Evolutionary conservation across 2,888 invertebrate genomes (phyloP), one percentile per base, ranked within the genome.

Genomic region (Lasioglossum vierecki): DNA sequence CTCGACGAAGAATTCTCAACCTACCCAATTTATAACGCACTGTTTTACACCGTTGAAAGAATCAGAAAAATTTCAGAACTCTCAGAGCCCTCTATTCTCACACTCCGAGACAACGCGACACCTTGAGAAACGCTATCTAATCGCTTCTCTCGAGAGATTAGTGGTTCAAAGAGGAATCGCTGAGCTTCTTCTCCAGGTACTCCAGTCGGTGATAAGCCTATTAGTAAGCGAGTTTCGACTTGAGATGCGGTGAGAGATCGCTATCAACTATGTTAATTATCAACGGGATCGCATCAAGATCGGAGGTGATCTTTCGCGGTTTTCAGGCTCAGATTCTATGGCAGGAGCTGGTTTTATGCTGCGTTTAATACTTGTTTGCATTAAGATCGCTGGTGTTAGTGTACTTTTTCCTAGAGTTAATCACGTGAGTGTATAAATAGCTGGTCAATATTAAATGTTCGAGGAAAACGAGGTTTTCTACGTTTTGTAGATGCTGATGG

Each of bases 261-360:
- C 57, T 60, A 60, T 60, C 57, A 60, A 60, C 57, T 22, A 26
- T 60, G 57, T 60, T 60, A 60, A 53, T 53, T 53, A 60, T 26
- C n/a, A n/a, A n/a, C n/a, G 57, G 1, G 57, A 60, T 60, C 57
- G n/a, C 26, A 60, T 60, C 57, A 11, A 60, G 57, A 60, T 26
- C 57, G 57, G 57, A n/a, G 4, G 57, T 22, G 26, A 60, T 57
- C 57, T 57, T 57, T 11, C n/a, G 57, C n/a, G 11, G 11, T 57
- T n/a, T 57, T 11, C 57, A n/a, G n/a, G n/a, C 11, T n/a, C n/a
- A n/a, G 57, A 57, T 9, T 11, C n/a, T 60, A 22, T 60, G n/a
- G 11, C 4, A 26, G n/a, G 60, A 60, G 60, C 60, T 60, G 60
- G 60, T 60, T 60, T 60, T 60, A 60, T 26, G 26, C n/a, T 13